Evolutionary conservation across 2,797 vertebrate species (phyloP), one percentile per base, ranked within the genome.

Genomic region (Champsocephalus esox): DNA sequence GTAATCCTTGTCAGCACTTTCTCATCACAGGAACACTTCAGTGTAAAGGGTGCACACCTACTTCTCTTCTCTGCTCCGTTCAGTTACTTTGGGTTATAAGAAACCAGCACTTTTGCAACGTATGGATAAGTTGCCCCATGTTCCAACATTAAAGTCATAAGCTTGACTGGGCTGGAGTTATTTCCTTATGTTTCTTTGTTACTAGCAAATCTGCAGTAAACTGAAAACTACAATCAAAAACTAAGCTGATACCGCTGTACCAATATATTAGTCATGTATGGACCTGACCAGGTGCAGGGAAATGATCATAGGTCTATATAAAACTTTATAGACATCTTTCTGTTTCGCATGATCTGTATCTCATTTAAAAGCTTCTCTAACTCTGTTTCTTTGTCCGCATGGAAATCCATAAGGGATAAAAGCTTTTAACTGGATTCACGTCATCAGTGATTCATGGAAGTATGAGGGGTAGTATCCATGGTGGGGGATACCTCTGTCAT

Each of bases 361-460:
- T 62, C 17, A 63, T 44, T 49, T 32, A 14, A 45, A 14, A 34
- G 49, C 68, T 45, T 64, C 62, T 51, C 19, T 48, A 56, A 14
- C 44, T 58, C 66, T 58, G 6, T 62, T 48, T 28, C 70, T 74
- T 58, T 54, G 51, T 79, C 55, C 76, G 49, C 28, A 43, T 52
- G 56, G 28, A 72, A 77, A 67, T 80, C 85, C 80, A 81, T 54
- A 12, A 14, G 59, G 78, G 63, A 65, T 48, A 73, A 83, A 81
- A 50, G 60, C 75, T 81, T 84, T 82, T 72, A 79, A 77, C 66
- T 70, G 64, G 73, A 63, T 79, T 84, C 66, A 43, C 38, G 28
- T 77, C 73, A 82, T 81, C 67, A 56, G 75, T 63, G 46, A 89
- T 85, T 81, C 70, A 77, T 82, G 76, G 70, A 72, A 85, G 60